A percentile compares a stretch with the other conserved stretches of the same genome.
These are phyloP conservation scores for Ctenomys sociabilis DNA, from an alignment of 2,113 vertebrate species.

Conservation along the genomic window DNA sequence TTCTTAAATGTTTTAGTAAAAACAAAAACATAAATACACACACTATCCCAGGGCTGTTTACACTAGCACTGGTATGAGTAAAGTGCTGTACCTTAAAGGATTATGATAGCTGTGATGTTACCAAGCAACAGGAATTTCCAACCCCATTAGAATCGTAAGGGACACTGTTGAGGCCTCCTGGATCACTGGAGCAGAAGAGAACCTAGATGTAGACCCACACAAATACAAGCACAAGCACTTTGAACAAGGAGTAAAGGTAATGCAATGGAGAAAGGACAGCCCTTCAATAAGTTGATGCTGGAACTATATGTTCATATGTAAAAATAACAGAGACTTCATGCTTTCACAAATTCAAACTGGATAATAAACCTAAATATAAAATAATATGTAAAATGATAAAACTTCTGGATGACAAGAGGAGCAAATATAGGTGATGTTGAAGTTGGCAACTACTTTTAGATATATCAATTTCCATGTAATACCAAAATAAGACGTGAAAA, in stretches of 20 bases:
- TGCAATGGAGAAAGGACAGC: not conserved
- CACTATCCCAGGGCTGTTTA: not conserved
- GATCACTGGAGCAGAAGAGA: not conserved
- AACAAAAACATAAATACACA: not conserved
- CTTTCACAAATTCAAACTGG: not conserved
- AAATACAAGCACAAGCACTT: not conserved
- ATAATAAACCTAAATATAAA: not conserved
- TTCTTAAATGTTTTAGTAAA: not conserved
- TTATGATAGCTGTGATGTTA: too few relatives aligned
- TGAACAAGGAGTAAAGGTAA: not conserved
- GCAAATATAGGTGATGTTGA: not conserved
- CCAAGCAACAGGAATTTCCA: not conserved
- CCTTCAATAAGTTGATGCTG: not conserved
- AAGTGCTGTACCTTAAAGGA: not conserved
- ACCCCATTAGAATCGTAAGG: not conserved
- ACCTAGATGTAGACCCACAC: not conserved
- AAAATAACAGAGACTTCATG: not conserved
- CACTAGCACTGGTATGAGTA: not conserved
- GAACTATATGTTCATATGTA: not conserved
- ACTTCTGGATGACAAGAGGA: not conserved
- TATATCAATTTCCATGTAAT: not conserved
- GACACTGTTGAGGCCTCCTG: not conserved
- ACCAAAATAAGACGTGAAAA: not conserved
- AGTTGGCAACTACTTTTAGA: not conserved
- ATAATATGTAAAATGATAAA: not conserved